Evolutionary conservation across 2,113 vertebrate genomes (phyloP).

Genomic region (Probosciger aterrimus): DNA sequence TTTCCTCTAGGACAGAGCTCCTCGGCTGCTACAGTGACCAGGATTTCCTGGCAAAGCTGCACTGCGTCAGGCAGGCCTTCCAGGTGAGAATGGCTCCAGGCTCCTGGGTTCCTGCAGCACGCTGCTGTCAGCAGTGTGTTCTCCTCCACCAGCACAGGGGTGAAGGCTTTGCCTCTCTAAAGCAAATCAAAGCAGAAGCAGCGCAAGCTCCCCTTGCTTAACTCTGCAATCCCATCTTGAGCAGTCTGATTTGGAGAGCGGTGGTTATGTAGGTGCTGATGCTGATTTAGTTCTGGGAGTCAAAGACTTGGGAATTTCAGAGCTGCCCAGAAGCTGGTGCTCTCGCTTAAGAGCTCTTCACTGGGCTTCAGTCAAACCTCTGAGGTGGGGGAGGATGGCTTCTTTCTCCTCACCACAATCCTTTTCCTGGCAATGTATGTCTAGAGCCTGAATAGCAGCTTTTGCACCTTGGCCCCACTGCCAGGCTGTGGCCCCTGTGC

Average conservation of each 20-base stretch:
- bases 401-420: background rate
- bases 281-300: background rate
- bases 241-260: background rate
- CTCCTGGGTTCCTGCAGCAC: fast-evolving
- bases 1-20: constrained; percentile 80
- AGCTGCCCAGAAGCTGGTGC: background rate
- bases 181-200: background rate
- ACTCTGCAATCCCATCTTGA: background rate
- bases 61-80: constrained; percentile 94
- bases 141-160: background rate
- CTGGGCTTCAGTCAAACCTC: background rate
- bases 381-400: background rate
- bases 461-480: background rate
- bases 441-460: background rate
- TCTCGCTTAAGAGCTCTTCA: background rate
- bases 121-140: background rate
- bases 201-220: background rate
- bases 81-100: constrained; percentile 71
- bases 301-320: background rate
- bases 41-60: constrained; percentile 95
- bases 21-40: constrained; percentile 93
- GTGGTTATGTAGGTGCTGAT: background rate
- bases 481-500: background rate
- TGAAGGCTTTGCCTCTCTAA: background rate
- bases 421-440: background rate